Percentiles rank a stretch among this genome's conserved stretches.
Evolutionary conservation across 1,140 invertebrate species (phyloP).

Genomic region (Thrips palmi): DNA sequence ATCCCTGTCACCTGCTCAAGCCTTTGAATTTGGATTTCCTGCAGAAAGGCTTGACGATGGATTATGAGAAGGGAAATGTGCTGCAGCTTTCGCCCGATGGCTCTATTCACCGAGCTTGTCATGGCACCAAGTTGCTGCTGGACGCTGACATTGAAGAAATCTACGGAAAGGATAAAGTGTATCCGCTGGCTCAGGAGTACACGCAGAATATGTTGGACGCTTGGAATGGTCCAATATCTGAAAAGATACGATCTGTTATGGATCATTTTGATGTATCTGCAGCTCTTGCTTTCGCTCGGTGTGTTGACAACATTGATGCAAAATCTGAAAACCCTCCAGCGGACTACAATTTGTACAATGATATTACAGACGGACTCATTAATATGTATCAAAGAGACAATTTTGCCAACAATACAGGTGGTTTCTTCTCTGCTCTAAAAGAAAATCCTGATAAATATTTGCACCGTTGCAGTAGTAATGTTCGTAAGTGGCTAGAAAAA

Average conservation of each 20-base stretch:
- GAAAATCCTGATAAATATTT: constrained; percentile 41
- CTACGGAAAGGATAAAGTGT: constrained; percentile 39
- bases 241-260: constrained; percentile 41
- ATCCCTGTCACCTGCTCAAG: constrained; percentile 27
- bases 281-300: constrained; percentile 44
- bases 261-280: constrained; percentile 61
- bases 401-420: constrained; percentile 32
- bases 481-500: constrained; percentile 42
- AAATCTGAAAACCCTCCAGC: constrained; percentile 21
- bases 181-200: constrained; percentile 35
- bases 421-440: constrained; percentile 43
- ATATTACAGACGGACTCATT: constrained; percentile 39
- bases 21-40: constrained; percentile 42
- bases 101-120: constrained; percentile 39
- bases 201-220: constrained; percentile 32
- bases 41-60: constrained; percentile 56
- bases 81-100: constrained; percentile 41
- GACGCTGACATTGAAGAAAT: constrained; percentile 33
- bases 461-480: constrained; percentile 32
- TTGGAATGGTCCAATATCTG: constrained; percentile 38
- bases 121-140: constrained; percentile 43
- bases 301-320: constrained; percentile 49
- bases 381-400: constrained; percentile 41
- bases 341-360: constrained; percentile 42
- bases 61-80: constrained; percentile 52